Evolutionary conservation across 2,888 invertebrate genomes (phyloP).

Genomic region (Pheosia tremula): DNA sequence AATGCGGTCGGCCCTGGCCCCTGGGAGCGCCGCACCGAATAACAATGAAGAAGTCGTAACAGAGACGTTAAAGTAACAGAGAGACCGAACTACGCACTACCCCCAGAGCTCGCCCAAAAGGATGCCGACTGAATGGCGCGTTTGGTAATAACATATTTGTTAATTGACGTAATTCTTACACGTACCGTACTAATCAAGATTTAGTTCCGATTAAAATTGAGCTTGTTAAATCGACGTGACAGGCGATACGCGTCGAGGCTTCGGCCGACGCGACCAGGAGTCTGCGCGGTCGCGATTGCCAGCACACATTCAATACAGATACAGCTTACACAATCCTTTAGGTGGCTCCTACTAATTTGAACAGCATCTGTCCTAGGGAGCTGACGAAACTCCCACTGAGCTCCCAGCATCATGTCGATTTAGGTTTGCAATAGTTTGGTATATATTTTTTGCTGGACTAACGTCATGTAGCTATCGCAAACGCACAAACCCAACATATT

Average conservation of each 20-base stretch:
- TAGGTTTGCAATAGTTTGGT: not conserved
- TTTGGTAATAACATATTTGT: slow-evolving; percentile 42
- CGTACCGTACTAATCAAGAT: slow-evolving; percentile 72
- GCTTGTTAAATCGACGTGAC: slow-evolving; percentile 77
- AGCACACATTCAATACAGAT: slow-evolving; percentile 9
- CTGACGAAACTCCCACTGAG: too few relatives aligned
- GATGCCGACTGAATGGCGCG: slow-evolving; percentile 38
- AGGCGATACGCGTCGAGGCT: slow-evolving; percentile 57
- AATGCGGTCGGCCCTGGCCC: slow-evolving; percentile 23
- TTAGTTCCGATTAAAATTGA: slow-evolving; percentile 75
- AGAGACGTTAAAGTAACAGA: slow-evolving; percentile 41
- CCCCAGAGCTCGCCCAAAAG: slow-evolving; percentile 53
- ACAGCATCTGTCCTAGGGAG: too few relatives aligned
- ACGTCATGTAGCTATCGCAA: slow-evolving; percentile 28
- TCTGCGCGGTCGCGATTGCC: slow-evolving; percentile 45
- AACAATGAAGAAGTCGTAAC: slow-evolving; percentile 42
- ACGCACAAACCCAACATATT: slow-evolving; percentile 37
- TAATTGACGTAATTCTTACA: slow-evolving; percentile 81
- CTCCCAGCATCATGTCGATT: too few relatives aligned
- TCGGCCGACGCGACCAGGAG: slow-evolving; percentile 50
- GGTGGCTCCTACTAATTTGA: too few relatives aligned
- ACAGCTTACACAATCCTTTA: too few relatives aligned
- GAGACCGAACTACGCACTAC: slow-evolving; percentile 45
- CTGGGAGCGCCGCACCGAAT: slow-evolving; percentile 30
- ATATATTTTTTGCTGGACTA: not conserved